Conservation (phyloP, 2,113 vertebrate species). For the Entelurus aequoreus region DNA sequence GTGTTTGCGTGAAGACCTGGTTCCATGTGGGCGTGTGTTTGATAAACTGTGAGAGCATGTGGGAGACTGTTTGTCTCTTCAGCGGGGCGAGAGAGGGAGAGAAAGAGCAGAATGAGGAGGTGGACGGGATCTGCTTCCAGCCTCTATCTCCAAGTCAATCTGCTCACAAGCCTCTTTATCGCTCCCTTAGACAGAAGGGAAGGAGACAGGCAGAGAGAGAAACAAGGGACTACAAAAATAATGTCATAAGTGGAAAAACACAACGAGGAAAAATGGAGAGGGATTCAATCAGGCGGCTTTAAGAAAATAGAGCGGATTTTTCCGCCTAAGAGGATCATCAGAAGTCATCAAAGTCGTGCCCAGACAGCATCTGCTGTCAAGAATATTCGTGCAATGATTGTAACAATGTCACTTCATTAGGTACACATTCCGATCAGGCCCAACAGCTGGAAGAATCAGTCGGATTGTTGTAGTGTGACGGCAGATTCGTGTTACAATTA, state of each 20-base stretch:
- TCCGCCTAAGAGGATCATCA: slow-evolving; percentile 44
- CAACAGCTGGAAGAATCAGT: not conserved
- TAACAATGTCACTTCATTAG: not conserved
- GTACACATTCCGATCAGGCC: not conserved
- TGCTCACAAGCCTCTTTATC: slow-evolving; percentile 62
- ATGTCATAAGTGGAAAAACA: slow-evolving; percentile 31
- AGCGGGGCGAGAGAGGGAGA: slow-evolving; percentile 56
- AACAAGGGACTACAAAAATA: slow-evolving; percentile 14
- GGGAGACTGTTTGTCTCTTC: slow-evolving; percentile 78
- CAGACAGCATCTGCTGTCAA: slow-evolving; percentile 43
- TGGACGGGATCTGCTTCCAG: slow-evolving; percentile 57
- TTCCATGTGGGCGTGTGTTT: slow-evolving; percentile 76
- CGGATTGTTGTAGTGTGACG: not conserved
- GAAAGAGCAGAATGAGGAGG: slow-evolving; percentile 57
- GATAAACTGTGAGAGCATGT: slow-evolving; percentile 76
- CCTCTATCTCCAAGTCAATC: slow-evolving; percentile 67
- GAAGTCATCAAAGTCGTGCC: slow-evolving; percentile 37
- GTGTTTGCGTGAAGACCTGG: slow-evolving; percentile 71
- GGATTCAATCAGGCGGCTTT: slow-evolving; percentile 42
- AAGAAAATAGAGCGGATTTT: slow-evolving; percentile 50
- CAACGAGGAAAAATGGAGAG: slow-evolving; percentile 11
- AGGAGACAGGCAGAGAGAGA: slow-evolving; percentile 37
- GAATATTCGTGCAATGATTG: slow-evolving; percentile 41
- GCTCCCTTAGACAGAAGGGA: slow-evolving; percentile 35
- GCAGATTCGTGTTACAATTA: not conserved